These are phyloP conservation scores for Platalea minor DNA, from an alignment of 2,797 vertebrate species.

Conservation along the genomic window DNA sequence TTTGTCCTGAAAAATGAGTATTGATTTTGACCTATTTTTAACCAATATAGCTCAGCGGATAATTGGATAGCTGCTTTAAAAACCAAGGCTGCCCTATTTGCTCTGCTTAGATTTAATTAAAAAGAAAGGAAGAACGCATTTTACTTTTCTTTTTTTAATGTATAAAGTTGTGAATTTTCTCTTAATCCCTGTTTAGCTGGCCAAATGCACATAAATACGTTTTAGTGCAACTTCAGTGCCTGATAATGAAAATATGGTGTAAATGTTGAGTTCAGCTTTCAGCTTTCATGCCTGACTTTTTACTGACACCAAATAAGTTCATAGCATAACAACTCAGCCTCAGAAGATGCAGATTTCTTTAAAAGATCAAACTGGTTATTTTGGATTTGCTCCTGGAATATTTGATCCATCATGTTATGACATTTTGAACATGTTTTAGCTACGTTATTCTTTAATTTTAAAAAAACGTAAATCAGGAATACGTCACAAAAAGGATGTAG, in stretches of 20 bases:
- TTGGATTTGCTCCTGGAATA: constrained; percentile 25
- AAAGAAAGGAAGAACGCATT: not conserved
- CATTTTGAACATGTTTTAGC: not conserved
- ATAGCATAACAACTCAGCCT: not conserved
- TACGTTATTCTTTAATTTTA: not conserved
- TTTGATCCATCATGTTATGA: not conserved
- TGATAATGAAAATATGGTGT: not conserved
- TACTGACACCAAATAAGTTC: not conserved
- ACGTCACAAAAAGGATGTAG: not conserved
- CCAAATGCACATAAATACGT: not conserved
- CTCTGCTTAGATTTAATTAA: not conserved
- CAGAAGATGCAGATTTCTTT: constrained; percentile 12
- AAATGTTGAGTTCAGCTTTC: not conserved
- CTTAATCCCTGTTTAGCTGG: not conserved
- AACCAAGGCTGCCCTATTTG: not conserved
- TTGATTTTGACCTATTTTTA: constrained; percentile 24
- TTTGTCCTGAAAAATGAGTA: not conserved
- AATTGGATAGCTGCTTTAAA: constrained; percentile 1
- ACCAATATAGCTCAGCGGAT: not conserved
- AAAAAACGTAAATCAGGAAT: not conserved
- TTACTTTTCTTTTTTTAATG: not conserved
- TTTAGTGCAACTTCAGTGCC: not conserved
- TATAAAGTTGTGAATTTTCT: not conserved
- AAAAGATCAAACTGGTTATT: not conserved
- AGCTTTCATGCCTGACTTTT: not conserved